Evolutionary conservation across 1,140 invertebrate genomes (phyloP).

Genomic region (Drosophila jambulina): DNA sequence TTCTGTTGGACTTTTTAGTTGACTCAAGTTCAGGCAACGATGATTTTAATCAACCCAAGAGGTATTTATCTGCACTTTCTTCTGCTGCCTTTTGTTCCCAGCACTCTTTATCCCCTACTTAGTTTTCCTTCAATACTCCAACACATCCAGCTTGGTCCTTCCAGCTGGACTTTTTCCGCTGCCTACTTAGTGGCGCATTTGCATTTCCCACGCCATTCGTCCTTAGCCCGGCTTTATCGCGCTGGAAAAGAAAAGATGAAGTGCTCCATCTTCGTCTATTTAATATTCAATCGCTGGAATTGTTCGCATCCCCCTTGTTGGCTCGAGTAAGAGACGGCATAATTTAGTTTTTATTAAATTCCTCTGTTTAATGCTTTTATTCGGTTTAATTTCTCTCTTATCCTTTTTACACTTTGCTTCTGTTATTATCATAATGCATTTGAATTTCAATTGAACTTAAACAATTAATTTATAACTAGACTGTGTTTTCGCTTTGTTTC

Average conservation of each 20-base stretch:
- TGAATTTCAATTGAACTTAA: conserved; percentile 62
- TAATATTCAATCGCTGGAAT: conserved; percentile 51
- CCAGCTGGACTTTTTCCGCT: conserved; percentile 11
- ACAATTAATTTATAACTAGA: conserved; percentile 63
- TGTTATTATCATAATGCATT: conserved; percentile 63
- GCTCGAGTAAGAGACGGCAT: conserved; percentile 41
- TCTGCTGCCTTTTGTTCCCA: not conserved
- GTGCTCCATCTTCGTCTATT: conserved; percentile 31
- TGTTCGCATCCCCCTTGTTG: conserved; percentile 23
- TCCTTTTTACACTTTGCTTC: conserved; percentile 73
- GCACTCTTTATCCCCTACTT: conserved; percentile 6
- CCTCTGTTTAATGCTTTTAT: conserved; percentile 79
- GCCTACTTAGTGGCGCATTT: conserved; percentile 55
- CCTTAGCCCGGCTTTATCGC: conserved; percentile 13
- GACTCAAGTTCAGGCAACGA: not conserved
- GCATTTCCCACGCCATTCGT: conserved; percentile 41
- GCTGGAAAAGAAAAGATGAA: conserved; percentile 1
- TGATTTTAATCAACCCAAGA: conserved; percentile 26
- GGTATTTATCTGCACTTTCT: conserved; percentile 9
- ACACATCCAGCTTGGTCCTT: conserved; percentile 18
- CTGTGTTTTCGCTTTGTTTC: conserved; percentile 28
- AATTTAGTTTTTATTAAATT: conserved; percentile 80
- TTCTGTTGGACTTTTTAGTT: not conserved
- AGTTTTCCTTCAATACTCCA: conserved; percentile 23
- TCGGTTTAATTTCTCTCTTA: conserved; percentile 70